phyloP scores from a whole-genome alignment of 1,140 invertebrate species.

The Leptopilina clavipes region DNA sequence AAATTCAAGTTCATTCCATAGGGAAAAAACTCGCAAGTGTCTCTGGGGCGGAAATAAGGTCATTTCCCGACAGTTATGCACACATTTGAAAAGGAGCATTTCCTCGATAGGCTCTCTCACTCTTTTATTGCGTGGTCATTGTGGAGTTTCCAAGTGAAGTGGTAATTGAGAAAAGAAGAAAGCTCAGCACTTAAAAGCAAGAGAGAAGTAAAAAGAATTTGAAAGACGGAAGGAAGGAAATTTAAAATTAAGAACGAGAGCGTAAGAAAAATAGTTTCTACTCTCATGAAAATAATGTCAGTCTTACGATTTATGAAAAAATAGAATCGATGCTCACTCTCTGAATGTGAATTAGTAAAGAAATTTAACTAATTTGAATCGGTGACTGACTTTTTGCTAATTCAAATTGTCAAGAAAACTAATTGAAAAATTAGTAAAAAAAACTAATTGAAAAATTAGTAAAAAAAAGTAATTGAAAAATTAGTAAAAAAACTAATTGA shows the following conservation, averaged over 20 bases:
- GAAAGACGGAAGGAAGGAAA: not conserved
- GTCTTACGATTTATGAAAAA: too few species aligned
- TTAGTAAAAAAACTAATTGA: too few species aligned
- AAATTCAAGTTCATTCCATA: not conserved
- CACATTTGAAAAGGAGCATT: slow-evolving; percentile 8
- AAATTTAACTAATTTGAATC: too few species aligned
- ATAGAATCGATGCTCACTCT: too few species aligned
- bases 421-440: too few species aligned
- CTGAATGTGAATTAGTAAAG: too few species aligned
- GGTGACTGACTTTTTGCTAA: too few species aligned
- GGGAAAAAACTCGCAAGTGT: not conserved
- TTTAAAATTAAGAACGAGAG: not conserved
- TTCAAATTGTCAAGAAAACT: too few species aligned
- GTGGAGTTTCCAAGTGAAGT: not conserved
- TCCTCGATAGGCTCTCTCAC: not conserved
- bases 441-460: too few species aligned
- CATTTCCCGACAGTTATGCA: slow-evolving; percentile 2
- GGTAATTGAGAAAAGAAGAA: not conserved
- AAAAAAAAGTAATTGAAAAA: too few species aligned
- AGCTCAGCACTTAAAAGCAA: not conserved
- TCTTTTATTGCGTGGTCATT: not conserved
- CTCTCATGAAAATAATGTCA: too few species aligned
- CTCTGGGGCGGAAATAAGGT: not conserved
- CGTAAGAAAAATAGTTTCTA: too few species aligned
- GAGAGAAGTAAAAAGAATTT: not conserved